phyloP scores from a whole-genome alignment of 1,140 invertebrate species.

The Varroa destructor region DNA sequence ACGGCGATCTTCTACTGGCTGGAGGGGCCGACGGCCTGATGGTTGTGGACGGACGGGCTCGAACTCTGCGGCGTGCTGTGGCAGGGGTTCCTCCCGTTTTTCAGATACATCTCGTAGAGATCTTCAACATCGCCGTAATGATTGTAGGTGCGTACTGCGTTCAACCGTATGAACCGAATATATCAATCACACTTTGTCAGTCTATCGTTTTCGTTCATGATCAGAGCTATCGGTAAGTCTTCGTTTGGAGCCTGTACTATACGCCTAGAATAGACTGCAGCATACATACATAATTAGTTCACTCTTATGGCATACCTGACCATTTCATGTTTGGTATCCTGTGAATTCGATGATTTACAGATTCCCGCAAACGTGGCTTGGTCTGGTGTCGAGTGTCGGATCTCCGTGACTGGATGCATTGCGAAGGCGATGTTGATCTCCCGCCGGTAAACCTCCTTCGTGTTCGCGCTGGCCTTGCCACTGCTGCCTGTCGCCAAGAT shows the following conservation, averaged over 20 bases:
- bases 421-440: slow-evolving; percentile 20
- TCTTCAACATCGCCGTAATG: slow-evolving; percentile 20
- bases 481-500: no score
- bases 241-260: no score
- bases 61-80: background rate
- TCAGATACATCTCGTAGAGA: slow-evolving; percentile 18
- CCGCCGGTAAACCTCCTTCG: slow-evolving; percentile 9
- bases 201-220: background rate
- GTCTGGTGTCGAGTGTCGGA: slow-evolving; percentile 22
- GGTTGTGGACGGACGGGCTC: background rate
- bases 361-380: slow-evolving; percentile 15
- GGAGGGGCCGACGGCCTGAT: slow-evolving; percentile 11
- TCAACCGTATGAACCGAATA: background rate
- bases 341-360: background rate
- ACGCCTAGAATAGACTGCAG: no score
- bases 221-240: background rate
- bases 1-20: background rate
- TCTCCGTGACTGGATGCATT: background rate
- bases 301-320: no score
- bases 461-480: background rate
- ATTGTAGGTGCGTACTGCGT: slow-evolving; percentile 6
- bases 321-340: no score
- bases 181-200: no score
- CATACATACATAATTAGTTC: no score
- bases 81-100: slow-evolving; percentile 6